Evolutionary conservation across 2,888 invertebrate species (phyloP), one percentile per base, ranked within the genome.

Genomic region (Drepanosiphum platanoidis): DNA sequence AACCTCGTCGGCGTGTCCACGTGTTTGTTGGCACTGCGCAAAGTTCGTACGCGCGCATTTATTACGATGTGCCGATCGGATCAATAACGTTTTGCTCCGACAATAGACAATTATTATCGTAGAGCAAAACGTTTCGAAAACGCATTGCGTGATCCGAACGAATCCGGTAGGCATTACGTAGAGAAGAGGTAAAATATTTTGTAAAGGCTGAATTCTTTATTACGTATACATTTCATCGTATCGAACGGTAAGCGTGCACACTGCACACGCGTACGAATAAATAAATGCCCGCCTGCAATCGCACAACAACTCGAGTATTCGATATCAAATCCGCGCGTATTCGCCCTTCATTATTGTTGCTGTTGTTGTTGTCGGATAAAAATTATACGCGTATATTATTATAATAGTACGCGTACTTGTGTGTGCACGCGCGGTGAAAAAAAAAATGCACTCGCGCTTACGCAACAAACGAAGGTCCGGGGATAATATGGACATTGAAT

Each of bases 401-500:
- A n/a, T n/a, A n/a, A n/a, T n/a, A n/a, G n/a, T n/a, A n/a, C n/a
- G n/a, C n/a, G n/a, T n/a, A n/a, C n/a, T 77, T 61, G 30, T n/a
- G 8, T 52, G 58, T 27, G 22, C 61, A 8, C 7, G 13, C n/a
- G 4, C 52, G 22, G n/a, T n/a, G 5, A 46, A 15, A 27, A 74
- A 39, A 27, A 77, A 30, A 27, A 77, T 39, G 61, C 27, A 2
- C 18, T 9, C 8, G n/a, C 13, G 36, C 18, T 36, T 27, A 61
- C 18, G 3, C 27, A 70, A 70, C 36, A 58, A n/a, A 52, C 58
- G 70, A 52, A 81, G 27, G 52, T 71, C 70, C 58, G 22, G 2
- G 80, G 36, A 36, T 68, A n/a, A 34, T 58, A 64, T 18, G 61
- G 36, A 70, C 80, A 70, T 81, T 81, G 71, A 81, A 81, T 81